Evolutionary conservation across 1,140 invertebrate species (phyloP).

Genomic region (Spodoptera litura): DNA sequence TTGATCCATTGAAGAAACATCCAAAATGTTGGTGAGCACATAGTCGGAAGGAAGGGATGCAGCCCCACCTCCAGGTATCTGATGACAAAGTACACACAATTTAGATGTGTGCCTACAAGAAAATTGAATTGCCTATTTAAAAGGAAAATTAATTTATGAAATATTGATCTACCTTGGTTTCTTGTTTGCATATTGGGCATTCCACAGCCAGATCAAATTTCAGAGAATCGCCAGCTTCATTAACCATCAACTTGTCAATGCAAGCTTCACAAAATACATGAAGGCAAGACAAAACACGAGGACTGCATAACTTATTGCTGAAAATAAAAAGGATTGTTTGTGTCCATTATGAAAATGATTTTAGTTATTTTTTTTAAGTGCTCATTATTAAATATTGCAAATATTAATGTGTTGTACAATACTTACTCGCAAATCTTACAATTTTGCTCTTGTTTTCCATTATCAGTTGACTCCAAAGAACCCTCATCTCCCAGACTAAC

Average conservation of each 20-base stretch:
- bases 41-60: conserved; percentile 93
- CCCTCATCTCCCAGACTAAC: conserved; percentile 84
- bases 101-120: conserved; percentile 28
- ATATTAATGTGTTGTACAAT: neutral
- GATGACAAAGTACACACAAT: conserved; percentile 36
- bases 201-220: conserved; percentile 86
- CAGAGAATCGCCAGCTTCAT: conserved; percentile 89
- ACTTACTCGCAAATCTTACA: conserved; percentile 86
- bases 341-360: no score
- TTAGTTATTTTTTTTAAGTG: no score
- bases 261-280: conserved; percentile 97
- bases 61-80: conserved; percentile 90
- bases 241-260: conserved; percentile 92
- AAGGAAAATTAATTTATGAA: neutral
- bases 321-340: conserved; percentile 34
- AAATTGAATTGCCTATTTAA: no score
- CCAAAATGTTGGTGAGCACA: conserved; percentile 93
- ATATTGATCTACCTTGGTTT: conserved; percentile 88
- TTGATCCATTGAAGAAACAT: conserved; percentile 92
- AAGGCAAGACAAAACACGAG: conserved; percentile 95
- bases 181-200: conserved; percentile 94
- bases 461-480: conserved; percentile 83
- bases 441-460: conserved; percentile 85
- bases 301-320: conserved; percentile 91
- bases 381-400: neutral